Percentiles rank a stretch among this genome's conserved stretches.
Evolutionary conservation across 2,888 invertebrate genomes (phyloP).

Genomic region (Cryptocheilus praepositus): DNA sequence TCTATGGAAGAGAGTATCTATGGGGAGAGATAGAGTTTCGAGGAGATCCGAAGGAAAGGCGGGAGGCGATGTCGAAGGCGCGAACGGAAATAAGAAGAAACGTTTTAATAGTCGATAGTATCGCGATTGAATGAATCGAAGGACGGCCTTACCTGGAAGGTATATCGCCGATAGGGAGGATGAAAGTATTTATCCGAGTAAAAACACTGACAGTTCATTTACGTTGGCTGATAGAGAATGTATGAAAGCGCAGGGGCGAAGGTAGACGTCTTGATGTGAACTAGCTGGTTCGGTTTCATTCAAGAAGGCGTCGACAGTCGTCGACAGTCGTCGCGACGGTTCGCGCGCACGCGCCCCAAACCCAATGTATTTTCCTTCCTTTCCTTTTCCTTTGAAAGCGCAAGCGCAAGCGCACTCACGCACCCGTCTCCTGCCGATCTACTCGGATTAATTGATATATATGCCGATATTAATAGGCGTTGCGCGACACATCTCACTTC

Average conservation of each 20-base stretch:
- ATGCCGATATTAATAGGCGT: constrained; percentile 60
- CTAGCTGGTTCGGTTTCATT: constrained; percentile 65
- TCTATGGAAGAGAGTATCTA: too few relatives aligned
- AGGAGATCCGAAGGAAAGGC: too few relatives aligned
- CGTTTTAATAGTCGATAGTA: too few relatives aligned
- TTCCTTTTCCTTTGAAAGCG: constrained; percentile 31
- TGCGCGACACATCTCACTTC: constrained; percentile 25
- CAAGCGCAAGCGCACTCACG: constrained; percentile 33
- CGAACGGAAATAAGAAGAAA: too few relatives aligned
- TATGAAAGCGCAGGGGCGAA: constrained; percentile 56
- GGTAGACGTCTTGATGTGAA: constrained; percentile 64
- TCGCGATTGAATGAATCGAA: not conserved
- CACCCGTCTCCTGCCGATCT: constrained; percentile 55
- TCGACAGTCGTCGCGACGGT: constrained; percentile 61
- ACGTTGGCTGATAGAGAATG: constrained; percentile 31
- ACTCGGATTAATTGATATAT: constrained; percentile 66
- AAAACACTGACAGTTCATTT: not conserved
- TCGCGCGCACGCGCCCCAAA: constrained; percentile 59
- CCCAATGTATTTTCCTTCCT: constrained; percentile 10
- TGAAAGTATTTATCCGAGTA: not conserved
- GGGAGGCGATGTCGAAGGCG: too few relatives aligned
- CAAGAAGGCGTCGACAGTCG: constrained; percentile 66
- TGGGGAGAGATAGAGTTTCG: too few relatives aligned
- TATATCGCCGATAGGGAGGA: not conserved
- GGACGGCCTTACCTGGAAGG: not conserved